Evolutionary conservation across 1,140 invertebrate species (phyloP), one percentile per base, ranked within the genome.

Genomic region (Heliconius eleuchia): DNA sequence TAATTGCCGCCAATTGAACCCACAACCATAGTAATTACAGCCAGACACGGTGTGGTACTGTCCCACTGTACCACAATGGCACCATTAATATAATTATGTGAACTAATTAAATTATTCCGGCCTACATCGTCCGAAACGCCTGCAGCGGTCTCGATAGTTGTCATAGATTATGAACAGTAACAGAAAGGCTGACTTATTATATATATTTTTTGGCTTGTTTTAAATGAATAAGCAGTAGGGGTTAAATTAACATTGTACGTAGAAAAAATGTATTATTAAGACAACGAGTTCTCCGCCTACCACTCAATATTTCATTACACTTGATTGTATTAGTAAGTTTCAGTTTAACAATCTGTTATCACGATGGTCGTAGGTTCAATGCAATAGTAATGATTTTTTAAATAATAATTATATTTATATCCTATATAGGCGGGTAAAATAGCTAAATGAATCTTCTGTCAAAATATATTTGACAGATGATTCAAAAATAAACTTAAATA

Each of bases 71-170:
- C 78, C 84, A 81, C 84, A 82, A 82, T 74, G 73, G 73, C 74
- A 30, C 72, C 79, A 1, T 73, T 77, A 77, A 77, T 87, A 77
- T 87, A 81, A 88, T 85, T 85, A 83, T 71, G 70, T 73, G 78
- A 82, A 78, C 83, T 89, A 88, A 89, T 89, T 89, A 86, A 89
- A 89, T 89, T 88, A 88, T 88, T 89, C 86, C 83, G 82, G 79
- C 85, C 87, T 81, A 83, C 82, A 83, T 80, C 81, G 84, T 60
- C 74, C 75, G 78, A 84, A 82, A 42, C 77, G 87, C 87, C 84
- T 50, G 80, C 72, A 83, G 88, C 86, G 71, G 76, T 85, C 84
- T 82, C 75, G 55, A 83, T 70, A 81, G 78, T 78, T 71, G 70
- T 23, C 83, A 87, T 71, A 85, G 85, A 86, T 19, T 55, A 82